These are phyloP conservation scores for Craseonycteris thonglongyai DNA, from an alignment of 2,113 vertebrate genomes.

Conservation along the genomic window DNA sequence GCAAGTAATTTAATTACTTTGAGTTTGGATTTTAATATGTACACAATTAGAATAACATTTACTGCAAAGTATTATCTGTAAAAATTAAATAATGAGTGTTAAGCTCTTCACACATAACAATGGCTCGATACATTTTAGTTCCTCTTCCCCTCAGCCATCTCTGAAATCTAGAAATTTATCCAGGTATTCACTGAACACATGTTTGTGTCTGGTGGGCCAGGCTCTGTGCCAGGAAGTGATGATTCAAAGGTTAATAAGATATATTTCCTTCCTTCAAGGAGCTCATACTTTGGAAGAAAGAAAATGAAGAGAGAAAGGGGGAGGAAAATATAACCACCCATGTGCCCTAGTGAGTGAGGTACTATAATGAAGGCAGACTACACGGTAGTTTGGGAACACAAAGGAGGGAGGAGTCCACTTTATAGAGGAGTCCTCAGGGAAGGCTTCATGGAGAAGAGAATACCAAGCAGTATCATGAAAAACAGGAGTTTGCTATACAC, in stretches of 20 bases:
- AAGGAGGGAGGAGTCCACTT: not conserved
- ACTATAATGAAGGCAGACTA: not conserved
- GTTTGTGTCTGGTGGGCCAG: not conserved
- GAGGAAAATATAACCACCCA: not conserved
- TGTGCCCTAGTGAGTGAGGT: not conserved
- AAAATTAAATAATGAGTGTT: not conserved
- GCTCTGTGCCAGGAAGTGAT: not conserved
- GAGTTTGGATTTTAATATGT: not conserved
- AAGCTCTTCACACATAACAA: not conserved
- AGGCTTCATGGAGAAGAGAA: not conserved
- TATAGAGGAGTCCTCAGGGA: not conserved
- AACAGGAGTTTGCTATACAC: not conserved
- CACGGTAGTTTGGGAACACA: not conserved
- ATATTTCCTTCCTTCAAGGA: not conserved
- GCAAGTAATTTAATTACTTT: not conserved
- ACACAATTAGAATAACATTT: not conserved
- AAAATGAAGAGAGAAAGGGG: not conserved
- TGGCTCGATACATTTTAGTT: not conserved
- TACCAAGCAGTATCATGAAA: not conserved
- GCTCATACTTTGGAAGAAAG: not conserved
- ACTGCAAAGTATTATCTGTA: not conserved
- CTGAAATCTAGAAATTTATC: not conserved
- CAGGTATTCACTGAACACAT: not conserved
- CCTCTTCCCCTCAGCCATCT: not conserved
- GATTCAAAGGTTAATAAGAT: not conserved